Conservation (phyloP, 2,888 invertebrate species). For the Polyploca ridens region DNA sequence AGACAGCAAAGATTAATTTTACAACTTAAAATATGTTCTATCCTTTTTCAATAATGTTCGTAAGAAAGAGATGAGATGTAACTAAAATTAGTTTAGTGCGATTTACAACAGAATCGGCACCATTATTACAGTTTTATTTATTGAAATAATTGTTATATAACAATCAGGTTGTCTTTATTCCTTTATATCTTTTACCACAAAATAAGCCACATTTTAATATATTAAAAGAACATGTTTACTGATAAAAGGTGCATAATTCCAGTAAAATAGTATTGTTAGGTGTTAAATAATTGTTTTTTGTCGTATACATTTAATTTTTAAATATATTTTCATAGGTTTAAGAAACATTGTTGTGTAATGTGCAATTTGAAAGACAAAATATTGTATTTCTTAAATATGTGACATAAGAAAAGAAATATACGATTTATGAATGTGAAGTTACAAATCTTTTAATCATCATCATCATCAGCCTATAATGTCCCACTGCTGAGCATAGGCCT, state of each 20-base stretch:
- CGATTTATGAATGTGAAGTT: constrained; percentile 75
- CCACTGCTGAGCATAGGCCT: too few species aligned
- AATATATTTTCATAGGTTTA: constrained; percentile 41
- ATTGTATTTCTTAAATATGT: constrained; percentile 58
- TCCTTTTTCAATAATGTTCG: too few species aligned
- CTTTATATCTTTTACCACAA: too few species aligned
- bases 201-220: neutral
- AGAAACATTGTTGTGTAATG: constrained; percentile 48
- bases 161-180: too few species aligned
- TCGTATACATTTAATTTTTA: constrained; percentile 36
- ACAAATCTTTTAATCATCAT: neutral
- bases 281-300: constrained; percentile 21
- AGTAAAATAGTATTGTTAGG: constrained; percentile 32
- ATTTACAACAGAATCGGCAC: too few species aligned
- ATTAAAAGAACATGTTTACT: constrained; percentile 16
- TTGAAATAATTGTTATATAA: too few species aligned
- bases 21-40: too few species aligned
- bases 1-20: too few species aligned
- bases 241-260: constrained; percentile 37
- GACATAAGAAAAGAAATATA: constrained; percentile 68
- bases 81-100: too few species aligned
- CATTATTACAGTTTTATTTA: too few species aligned
- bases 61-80: too few species aligned
- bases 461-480: too few species aligned
- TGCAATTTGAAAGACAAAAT: constrained; percentile 53